These are phyloP conservation scores for Cassiopea andromeda DNA, from an alignment of 30 jellyfish, hydroid and myxozoan species.

Conservation along the genomic window DNA sequence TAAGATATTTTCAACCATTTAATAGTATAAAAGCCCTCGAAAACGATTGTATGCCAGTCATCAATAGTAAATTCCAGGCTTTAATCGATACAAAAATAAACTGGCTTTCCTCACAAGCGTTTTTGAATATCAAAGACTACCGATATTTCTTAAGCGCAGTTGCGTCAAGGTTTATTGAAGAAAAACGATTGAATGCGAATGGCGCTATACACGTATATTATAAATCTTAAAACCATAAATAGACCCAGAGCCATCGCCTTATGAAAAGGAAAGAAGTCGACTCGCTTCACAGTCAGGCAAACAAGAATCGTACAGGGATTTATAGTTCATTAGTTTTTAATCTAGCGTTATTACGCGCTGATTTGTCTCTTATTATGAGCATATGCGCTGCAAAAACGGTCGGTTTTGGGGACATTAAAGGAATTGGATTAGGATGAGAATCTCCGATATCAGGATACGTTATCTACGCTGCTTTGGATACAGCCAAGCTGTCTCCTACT, in stretches of 20 bases:
- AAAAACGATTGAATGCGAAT: neutral
- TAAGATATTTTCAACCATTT: too few relatives aligned
- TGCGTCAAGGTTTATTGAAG: neutral
- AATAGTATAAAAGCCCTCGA: too few relatives aligned
- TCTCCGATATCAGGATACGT: slow-evolving; percentile 43
- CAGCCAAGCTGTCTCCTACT: slow-evolving; percentile 45
- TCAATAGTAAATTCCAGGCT: neutral
- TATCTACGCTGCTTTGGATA: slow-evolving; percentile 43
- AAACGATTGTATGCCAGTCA: too few relatives aligned
- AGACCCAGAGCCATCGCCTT: slow-evolving; percentile 5
- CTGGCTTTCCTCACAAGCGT: neutral
- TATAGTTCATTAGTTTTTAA: slow-evolving; percentile 8
- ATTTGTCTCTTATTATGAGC: slow-evolving; percentile 17
- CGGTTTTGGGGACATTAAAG: slow-evolving; percentile 48
- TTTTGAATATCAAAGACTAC: neutral
- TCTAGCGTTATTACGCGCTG: slow-evolving; percentile 23
- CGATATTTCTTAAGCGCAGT: neutral
- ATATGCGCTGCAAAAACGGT: slow-evolving; percentile 21
- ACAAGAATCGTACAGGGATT: neutral
- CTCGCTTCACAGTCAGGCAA: neutral
- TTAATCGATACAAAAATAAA: neutral
- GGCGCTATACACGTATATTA: neutral
- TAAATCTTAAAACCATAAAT: neutral
- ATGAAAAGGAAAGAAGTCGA: neutral
- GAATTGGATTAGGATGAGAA: slow-evolving; percentile 43